Percentiles rank a stretch among this genome's conserved stretches.
Conservation (phyloP, 2,113 vertebrate genomes). For the Corythaixoides concolor region DNA sequence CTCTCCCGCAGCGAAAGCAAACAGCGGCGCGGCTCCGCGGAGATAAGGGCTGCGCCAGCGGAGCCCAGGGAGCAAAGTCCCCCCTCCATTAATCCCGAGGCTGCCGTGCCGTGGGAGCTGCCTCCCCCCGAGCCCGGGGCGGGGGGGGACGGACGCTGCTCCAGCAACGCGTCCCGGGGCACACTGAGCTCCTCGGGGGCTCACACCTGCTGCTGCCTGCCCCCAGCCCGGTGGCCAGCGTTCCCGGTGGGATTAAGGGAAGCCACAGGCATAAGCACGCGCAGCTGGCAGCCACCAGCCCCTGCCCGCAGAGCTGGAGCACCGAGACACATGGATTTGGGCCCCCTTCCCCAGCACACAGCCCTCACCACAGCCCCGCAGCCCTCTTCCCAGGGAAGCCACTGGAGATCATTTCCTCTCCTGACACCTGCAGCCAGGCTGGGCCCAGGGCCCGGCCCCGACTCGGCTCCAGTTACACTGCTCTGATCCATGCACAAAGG, state of each 20-base stretch:
- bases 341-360: fast-evolving
- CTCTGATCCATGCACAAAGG: too few relatives aligned
- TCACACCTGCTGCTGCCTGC: fast-evolving
- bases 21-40: constrained; percentile 30
- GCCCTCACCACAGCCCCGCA: fast-evolving
- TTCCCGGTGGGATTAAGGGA: background rate
- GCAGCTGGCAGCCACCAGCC: background rate
- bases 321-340: fast-evolving
- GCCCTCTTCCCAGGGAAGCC: background rate
- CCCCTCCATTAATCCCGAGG: background rate
- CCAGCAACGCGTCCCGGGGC: too few relatives aligned
- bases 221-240: background rate
- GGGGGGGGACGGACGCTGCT: too few relatives aligned
- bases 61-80: constrained; percentile 63
- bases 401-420: background rate
- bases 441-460: fast-evolving
- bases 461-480: too few relatives aligned
- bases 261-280: fast-evolving
- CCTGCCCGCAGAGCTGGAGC: background rate
- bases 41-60: constrained; percentile 41
- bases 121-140: too few relatives aligned
- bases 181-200: background rate
- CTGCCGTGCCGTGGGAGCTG: background rate
- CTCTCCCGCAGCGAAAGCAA: constrained; percentile 41
- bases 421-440: background rate